These are phyloP conservation scores for Oryzias woworae DNA, from an alignment of 2,113 vertebrate genomes.

Conservation along the genomic window DNA sequence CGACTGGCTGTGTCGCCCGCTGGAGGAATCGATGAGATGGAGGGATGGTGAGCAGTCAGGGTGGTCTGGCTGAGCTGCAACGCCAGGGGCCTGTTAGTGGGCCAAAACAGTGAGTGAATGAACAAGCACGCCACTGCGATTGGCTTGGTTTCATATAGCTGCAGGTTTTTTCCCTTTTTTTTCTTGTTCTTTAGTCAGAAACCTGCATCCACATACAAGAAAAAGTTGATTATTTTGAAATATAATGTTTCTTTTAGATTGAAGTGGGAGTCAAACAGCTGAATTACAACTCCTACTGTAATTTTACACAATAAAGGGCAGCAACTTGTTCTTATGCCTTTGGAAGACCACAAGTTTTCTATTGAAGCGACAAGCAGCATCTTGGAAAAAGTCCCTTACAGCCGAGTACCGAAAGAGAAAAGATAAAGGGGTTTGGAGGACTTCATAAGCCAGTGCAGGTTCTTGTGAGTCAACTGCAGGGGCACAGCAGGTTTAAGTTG, in stretches of 20 bases:
- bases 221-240: constrained; percentile 68
- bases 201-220: constrained; percentile 22
- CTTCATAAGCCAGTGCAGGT: constrained; percentile 20
- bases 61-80: constrained; percentile 42
- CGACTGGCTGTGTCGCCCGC: constrained; percentile 33
- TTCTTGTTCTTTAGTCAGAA: constrained; percentile 8
- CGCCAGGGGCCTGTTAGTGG: constrained; percentile 37
- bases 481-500: too few species aligned
- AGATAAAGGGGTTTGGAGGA: constrained; percentile 39
- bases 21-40: constrained; percentile 31
- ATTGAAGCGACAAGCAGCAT: constrained; percentile 59
- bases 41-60: constrained; percentile 37
- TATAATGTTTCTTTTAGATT: constrained; percentile 70
- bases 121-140: constrained; percentile 39
- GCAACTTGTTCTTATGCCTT: constrained; percentile 59
- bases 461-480: too few species aligned
- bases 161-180: constrained; percentile 8
- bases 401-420: constrained; percentile 35
- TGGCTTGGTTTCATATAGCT: constrained; percentile 49
- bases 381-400: constrained; percentile 69
- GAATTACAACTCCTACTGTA: constrained; percentile 41
- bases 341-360: constrained; percentile 67
- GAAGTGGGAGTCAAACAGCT: constrained; percentile 25
- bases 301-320: constrained; percentile 56
- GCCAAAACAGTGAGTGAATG: constrained; percentile 49